Conservation (phyloP, 1,140 invertebrate genomes). For the Neelides sp. region DNA sequence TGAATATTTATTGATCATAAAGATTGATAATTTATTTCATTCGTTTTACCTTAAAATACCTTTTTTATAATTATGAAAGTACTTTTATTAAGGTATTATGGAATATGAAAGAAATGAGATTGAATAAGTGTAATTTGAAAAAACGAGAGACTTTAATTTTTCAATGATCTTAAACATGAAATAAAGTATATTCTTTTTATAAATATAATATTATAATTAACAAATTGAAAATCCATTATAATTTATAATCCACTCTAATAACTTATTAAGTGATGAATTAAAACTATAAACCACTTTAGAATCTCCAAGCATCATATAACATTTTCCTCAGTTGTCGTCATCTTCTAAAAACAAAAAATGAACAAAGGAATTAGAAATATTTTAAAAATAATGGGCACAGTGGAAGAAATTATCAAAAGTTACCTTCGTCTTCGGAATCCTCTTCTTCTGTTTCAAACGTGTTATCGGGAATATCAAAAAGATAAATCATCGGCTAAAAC, state of each 20-base stretch:
- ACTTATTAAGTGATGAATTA: too few relatives aligned
- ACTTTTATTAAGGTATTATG: too few relatives aligned
- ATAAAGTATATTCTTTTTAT: neutral
- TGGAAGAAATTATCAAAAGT: slow-evolving; percentile 6
- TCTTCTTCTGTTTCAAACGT: slow-evolving; percentile 96
- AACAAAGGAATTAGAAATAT: neutral
- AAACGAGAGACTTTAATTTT: slow-evolving; percentile 1
- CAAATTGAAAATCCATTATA: neutral
- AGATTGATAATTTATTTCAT: too few relatives aligned
- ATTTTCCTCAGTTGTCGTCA: slow-evolving; percentile 4
- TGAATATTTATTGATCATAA: too few relatives aligned
- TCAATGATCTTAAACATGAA: too few relatives aligned
- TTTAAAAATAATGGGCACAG: neutral
- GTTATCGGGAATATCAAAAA: slow-evolving; percentile 96
- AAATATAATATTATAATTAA: neutral
- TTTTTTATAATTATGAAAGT: too few relatives aligned
- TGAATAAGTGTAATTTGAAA: neutral
- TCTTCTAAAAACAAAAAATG: slow-evolving; percentile 10
- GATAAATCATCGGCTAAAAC: slow-evolving; percentile 68
- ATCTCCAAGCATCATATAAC: too few relatives aligned
- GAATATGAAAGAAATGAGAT: slow-evolving; percentile 39
- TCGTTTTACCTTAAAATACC: too few relatives aligned
- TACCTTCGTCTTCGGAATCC: slow-evolving; percentile 73
- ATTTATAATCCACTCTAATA: too few relatives aligned
- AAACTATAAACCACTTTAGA: too few relatives aligned